Evolutionary conservation across 2,113 vertebrate species (phyloP), one percentile per base, ranked within the genome.

Genomic region (Crotalus horridus): DNA sequence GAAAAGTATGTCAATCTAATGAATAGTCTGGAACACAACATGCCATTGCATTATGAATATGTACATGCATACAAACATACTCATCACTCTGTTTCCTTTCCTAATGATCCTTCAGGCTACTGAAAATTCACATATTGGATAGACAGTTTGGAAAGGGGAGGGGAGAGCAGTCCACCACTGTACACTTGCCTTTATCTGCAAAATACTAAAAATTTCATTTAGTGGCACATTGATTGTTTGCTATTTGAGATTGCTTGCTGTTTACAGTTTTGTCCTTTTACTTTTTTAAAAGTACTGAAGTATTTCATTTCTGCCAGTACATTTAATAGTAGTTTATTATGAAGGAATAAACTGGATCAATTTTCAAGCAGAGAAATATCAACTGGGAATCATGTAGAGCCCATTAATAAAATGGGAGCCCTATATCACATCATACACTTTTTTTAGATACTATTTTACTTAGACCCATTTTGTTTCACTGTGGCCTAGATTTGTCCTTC

Each of bases 91-190:
- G 26, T 64, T 64, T 64, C 26, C 61, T 29, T 64, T 29, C 61
- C 29, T 21, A 2, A 59, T 64, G 29, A n/a, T 85, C 69, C 55
- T 93, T 93, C 92, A 13, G 88, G 64, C 33, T 59, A 92, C 90
- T 91, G 91, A 95, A 95, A 93, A 95, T 90, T 89, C 64, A 33
- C 69, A 23, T 88, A 86, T 94, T 88, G 55, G 53, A 87, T 29
- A 48, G 20, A 58, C 1, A 64, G 87, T 93, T 95, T 58, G 88
- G 94, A 92, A 93, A 88, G 94, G 64, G 95, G 64, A 90, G 58
- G 54, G 93, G 11, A 53, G 86, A 58, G 91, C 58, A 15, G 64
- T 24, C 88, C 92, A 48, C 54, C 91, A 15, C 89, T 55, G 92
- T 90, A 90, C 95, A 46, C 91, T 20, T 93, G 17, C 48, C 20